Base-by-base conservation (phyloP, 2,113 vertebrate genomes). In the Aptenodytes forsteri region DNA sequence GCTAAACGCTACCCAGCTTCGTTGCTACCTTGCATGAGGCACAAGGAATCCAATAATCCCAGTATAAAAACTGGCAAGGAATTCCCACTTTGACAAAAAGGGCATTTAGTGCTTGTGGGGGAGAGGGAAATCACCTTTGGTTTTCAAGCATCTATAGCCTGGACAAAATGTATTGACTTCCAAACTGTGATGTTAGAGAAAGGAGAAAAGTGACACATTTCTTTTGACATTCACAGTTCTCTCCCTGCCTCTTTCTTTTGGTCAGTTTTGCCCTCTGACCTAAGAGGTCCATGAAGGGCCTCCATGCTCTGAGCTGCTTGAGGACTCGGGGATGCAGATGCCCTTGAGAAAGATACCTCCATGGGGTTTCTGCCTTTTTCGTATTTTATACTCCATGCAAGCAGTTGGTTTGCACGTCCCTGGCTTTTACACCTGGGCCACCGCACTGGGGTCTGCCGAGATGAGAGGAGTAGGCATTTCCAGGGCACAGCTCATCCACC, bases 391-490 rank as follows among this genome's bases (percentile, higher is more conserved):
- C 20, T 32, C 29, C 15, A 64, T 1, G 0, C 17, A 18, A 18
- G 29, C 36, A 73, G 21, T 19, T 12, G 1, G 0, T 83, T 77
- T 87, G 16, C 18, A 73, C 44, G 18, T 94, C 40, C 14, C 32
- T 44, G 34, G 14, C 27, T 83, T 80, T 69, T 67, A 50, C 40
- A n/a, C 12, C 20, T 5, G 13, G n/a, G 19, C 11, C 58, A 56
- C 9, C 1, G 0, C 3, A 4, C n/a, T 46, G 8, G 38, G 46
- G 23, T 73, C 54, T 83, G 76, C 52, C 7, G 5, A 23, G 30
- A 55, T 71, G 38, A 75, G 70, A 42, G 19, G 30, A 90, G 16
- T 13, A 27, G 18, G 30, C 14, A 50, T 19, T 78, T 69, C 30
- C 49, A 65, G 42, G 46, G 8, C 46, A 78, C 32, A 61, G 10